phyloP scores from a whole-genome alignment of 92 coral and sea anemone species.

The Palythoa caribaeorum region DNA sequence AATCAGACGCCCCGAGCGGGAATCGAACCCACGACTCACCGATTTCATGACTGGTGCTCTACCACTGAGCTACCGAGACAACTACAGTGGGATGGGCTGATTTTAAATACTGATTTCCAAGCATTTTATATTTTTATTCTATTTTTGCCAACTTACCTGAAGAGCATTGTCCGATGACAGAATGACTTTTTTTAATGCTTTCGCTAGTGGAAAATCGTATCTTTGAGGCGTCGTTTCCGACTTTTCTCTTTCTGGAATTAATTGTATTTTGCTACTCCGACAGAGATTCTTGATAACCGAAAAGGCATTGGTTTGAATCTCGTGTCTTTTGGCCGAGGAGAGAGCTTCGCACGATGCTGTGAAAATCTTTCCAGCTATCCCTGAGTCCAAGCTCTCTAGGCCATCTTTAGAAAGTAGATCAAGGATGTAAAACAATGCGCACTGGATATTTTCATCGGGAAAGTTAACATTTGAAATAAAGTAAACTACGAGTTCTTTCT shows the following conservation, averaged over 20 bases:
- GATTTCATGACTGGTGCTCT: too few species aligned
- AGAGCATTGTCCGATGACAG: conserved; percentile 71
- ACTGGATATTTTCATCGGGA: conserved; percentile 81
- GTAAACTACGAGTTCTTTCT: conserved; percentile 56
- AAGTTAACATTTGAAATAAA: conserved; percentile 63
- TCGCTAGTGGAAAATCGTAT: conserved; percentile 44
- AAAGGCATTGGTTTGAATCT: conserved; percentile 75
- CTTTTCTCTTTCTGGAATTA: conserved; percentile 16
- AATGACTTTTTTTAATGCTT: conserved; percentile 85
- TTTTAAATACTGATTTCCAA: too few species aligned
- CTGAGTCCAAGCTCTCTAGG: conserved; percentile 49
- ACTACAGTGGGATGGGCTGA: too few species aligned
- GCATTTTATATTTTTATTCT: too few species aligned
- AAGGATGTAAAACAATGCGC: conserved; percentile 73
- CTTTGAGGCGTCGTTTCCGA: conserved; percentile 33
- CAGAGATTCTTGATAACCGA: conserved; percentile 66
- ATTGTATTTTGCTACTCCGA: conserved; percentile 6
- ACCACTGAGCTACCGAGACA: too few species aligned
- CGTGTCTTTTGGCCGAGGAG: conserved; percentile 62
- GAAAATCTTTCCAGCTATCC: conserved; percentile 61
- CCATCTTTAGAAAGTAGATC: conserved; percentile 68
- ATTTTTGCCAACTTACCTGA: conserved; percentile 39
- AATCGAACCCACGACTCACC: too few species aligned
- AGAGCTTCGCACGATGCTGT: conserved; percentile 75
- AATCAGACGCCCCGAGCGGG: too few species aligned